phyloP scores from a whole-genome alignment of 1,140 invertebrate species.

The Ostrea edulis region DNA sequence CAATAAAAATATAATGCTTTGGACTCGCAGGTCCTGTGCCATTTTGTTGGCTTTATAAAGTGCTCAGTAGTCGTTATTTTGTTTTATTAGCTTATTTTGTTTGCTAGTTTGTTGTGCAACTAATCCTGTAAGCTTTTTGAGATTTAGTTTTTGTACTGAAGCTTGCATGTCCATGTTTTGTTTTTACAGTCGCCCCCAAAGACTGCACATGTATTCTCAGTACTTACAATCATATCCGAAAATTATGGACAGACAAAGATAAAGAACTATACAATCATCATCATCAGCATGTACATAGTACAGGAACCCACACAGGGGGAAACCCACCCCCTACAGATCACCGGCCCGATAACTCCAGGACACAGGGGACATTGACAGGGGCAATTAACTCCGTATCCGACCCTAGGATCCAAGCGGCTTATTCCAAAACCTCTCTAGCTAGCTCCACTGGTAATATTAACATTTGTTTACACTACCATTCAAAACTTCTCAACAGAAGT shows the following conservation, averaged over 20 bases:
- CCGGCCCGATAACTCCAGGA: constrained; percentile 12
- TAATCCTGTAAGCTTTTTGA: constrained; percentile 17
- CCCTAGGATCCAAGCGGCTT: background rate
- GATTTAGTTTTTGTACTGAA: constrained; percentile 41
- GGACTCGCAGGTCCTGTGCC: background rate
- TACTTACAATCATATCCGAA: constrained; percentile 78
- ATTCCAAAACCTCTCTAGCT: constrained; percentile 38
- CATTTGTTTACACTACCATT: background rate
- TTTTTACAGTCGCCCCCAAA: constrained; percentile 75
- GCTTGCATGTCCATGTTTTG: constrained; percentile 38
- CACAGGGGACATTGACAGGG: constrained; percentile 14
- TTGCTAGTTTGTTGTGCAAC: constrained; percentile 30
- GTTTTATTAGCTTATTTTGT: constrained; percentile 20
- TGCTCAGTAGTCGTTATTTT: background rate
- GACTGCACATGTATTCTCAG: constrained; percentile 78
- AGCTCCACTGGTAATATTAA: constrained; percentile 40
- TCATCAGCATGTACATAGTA: constrained; percentile 52
- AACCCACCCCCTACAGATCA: constrained; percentile 6
- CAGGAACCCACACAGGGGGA: constrained; percentile 39
- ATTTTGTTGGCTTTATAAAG: background rate
- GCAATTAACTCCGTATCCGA: constrained; percentile 3
- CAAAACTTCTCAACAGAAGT: too few relatives aligned
- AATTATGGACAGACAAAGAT: constrained; percentile 79
- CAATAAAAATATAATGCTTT: background rate
- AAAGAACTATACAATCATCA: constrained; percentile 72